A percentile compares a stretch with the other conserved stretches of the same genome.
Conservation (phyloP, 2,888 invertebrate species). For the Dromius quadrimaculatus region DNA sequence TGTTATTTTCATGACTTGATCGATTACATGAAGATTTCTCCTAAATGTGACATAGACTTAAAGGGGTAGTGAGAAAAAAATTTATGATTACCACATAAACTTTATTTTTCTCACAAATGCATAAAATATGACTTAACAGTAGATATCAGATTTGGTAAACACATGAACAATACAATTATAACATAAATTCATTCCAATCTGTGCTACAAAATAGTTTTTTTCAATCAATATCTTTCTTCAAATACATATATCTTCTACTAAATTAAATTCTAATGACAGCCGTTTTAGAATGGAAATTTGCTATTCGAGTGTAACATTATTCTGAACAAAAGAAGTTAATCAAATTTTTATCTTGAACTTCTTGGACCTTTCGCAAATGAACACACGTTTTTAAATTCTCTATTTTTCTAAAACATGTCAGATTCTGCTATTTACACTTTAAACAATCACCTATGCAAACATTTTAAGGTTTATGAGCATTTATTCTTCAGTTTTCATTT, state of each 20-base stretch:
- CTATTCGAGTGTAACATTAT: neutral
- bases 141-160: neutral
- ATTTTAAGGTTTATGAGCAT: constrained; percentile 6
- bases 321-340: neutral
- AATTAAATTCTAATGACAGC: neutral
- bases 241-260: neutral
- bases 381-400: neutral
- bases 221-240: neutral
- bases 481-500: constrained; percentile 3
- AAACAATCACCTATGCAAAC: constrained; percentile 5
- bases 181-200: neutral
- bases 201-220: neutral
- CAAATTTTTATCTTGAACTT: neutral
- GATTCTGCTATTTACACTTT: constrained; percentile 3
- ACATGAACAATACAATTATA: constrained; percentile 8
- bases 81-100: constrained; percentile 1
- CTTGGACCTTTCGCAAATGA: neutral
- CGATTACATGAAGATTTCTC: too few relatives aligned
- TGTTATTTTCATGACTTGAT: too few relatives aligned
- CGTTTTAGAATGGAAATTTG: neutral
- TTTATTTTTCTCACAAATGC: neutral
- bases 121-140: neutral
- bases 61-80: too few relatives aligned
- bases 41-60: too few relatives aligned
- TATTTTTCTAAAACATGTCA: neutral